Base-by-base conservation (phyloP, 2,888 invertebrate species). In the Koerneria pararmatus region DNA sequence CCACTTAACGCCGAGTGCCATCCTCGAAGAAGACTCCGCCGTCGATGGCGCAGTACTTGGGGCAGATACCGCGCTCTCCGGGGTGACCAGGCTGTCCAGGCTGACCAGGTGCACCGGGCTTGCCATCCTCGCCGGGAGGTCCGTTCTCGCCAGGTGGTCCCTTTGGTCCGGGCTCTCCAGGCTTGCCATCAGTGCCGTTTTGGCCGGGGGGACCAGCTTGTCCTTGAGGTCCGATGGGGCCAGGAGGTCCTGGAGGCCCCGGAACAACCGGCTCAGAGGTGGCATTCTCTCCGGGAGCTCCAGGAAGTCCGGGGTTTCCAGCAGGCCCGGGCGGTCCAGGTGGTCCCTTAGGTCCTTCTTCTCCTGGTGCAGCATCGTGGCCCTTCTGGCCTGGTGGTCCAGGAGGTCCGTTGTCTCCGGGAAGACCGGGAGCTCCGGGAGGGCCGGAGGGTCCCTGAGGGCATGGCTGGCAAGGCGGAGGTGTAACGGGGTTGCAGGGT, bases 281-380 rank as follows among this genome's bases (percentile, higher is more conserved):
- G 65, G 65, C 65, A 41, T 76, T 71, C 62, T 69, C 69, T 73
- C 76, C 76, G 58, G 74, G 70, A 35, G 69, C 57, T 60, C 70
- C 70, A 59, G 70, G 68, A 34, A 63, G 58, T 46, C 65, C 65
- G 24, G 65, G 49, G 65, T 69, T 61, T 73, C 75, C 74, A 64
- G 73, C 72, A 49, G 72, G 68, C 72, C 76, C 75, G 67, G 74
- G 74, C 67, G 76, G 76, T 75, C 76, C 76, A 62, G 76, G 76
- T n/a, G 76, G 75, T 75, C 76, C 76, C 71, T 76, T 76, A 64
- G 76, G 76, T 76, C 76, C 76, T 46, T 72, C 66, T 67, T 74
- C 74, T 67, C 76, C 76, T 68, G 76, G 75, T 19, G 74, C 66
- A 60, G 76, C 74, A 64, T 76, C 74, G 68, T 74, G 75, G 62